phyloP scores from a whole-genome alignment of 2,888 invertebrate genomes.

The Druceiella hillmani region DNA sequence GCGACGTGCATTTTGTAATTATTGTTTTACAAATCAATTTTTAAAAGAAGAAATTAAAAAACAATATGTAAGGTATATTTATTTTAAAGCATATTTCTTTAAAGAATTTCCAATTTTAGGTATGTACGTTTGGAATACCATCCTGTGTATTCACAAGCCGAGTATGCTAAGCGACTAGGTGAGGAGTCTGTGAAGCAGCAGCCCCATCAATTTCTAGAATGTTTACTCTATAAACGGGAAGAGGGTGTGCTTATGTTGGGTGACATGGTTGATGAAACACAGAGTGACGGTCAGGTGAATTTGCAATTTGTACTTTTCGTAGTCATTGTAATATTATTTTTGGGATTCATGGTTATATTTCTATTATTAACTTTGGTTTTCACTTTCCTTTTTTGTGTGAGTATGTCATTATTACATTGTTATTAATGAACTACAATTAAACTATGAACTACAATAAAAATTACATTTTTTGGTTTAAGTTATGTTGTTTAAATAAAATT shows the following conservation, averaged over 20 bases:
- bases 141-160: conserved; percentile 52
- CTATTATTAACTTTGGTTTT: too few species aligned
- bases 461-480: too few species aligned
- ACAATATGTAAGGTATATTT: too few species aligned
- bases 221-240: conserved; percentile 58
- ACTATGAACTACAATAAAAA: too few species aligned
- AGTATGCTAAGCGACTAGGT: conserved; percentile 46
- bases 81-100: too few species aligned
- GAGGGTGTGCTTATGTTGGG: conserved; percentile 74
- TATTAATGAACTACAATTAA: too few species aligned
- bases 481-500: too few species aligned
- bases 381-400: too few species aligned
- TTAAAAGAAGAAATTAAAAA: too few species aligned
- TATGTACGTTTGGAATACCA: conserved; percentile 63
- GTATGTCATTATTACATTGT: too few species aligned
- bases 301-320: background rate
- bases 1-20: too few species aligned
- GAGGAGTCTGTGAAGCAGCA: conserved; percentile 43
- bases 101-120: conserved; percentile 33
- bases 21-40: too few species aligned
- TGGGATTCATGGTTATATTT: background rate
- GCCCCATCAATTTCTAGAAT: conserved; percentile 71
- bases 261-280: conserved; percentile 57
- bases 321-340: background rate
- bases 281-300: conserved; percentile 51